Evolutionary conservation across 2,113 vertebrate species (phyloP).

Genomic region (Nicator chloris): DNA sequence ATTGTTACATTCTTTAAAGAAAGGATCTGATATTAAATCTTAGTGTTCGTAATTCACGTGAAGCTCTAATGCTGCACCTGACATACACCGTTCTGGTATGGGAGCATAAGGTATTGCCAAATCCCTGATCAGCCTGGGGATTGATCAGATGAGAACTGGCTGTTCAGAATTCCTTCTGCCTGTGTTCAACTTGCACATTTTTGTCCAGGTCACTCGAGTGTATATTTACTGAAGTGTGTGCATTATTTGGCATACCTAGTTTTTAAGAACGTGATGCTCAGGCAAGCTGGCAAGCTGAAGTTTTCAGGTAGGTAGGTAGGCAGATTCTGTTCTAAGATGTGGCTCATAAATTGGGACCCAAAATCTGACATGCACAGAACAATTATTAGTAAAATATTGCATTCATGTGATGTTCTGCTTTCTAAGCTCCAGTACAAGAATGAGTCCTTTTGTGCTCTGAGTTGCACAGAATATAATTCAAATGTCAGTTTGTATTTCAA

Average conservation of each 20-base stretch:
- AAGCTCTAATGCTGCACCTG: background rate
- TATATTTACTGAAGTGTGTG: background rate
- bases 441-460: background rate
- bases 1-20: background rate
- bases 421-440: background rate
- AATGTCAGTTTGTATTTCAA: background rate
- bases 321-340: background rate
- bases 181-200: background rate
- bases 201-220: background rate
- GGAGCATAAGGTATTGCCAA: background rate
- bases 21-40: background rate
- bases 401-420: background rate
- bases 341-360: background rate
- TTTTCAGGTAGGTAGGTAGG: background rate
- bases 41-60: background rate
- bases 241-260: background rate
- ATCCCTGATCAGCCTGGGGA: background rate
- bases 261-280: background rate
- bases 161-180: background rate
- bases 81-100: rapidly evolving
- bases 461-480: background rate
- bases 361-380: background rate
- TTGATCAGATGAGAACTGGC: background rate
- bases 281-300: background rate
- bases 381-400: background rate